Evolutionary conservation across 2,888 invertebrate genomes (phyloP), one percentile per base, ranked within the genome.

Genomic region (Apotomis turbidana): DNA sequence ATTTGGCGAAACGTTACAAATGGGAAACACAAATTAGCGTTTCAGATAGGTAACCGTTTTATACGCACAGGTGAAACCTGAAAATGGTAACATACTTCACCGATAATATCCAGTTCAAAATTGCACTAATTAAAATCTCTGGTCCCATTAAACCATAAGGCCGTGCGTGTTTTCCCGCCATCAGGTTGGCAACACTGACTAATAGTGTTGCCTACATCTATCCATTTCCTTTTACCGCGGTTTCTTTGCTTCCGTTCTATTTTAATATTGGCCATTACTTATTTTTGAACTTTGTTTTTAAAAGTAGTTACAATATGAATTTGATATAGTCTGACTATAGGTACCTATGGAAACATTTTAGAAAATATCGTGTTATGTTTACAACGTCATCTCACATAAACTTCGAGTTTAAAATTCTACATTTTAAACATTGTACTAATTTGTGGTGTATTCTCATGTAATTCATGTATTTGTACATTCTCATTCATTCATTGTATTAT

Each of bases 131-230:
- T 63, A 44, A 63, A 68, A 68, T 63, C 57, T 63, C 66, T 38
- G 54, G 36, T 57, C 10, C 38, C 15, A 59, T 44, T 58, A 49
- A n/a, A 59, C 59, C 73, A 69, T 71, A 51, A 57, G 67, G 49
- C 52, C 59, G 55, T 74, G 74, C 74, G 71, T 75, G 74, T 58
- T 51, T 57, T 52, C 41, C 10, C 5, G 27, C 71, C 74, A 75
- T 75, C 60, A 71, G 49, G 61, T 66, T 73, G 27, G 55, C 73
- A 73, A 75, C 74, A 75, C 71, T 75, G 74, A 75, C 71, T 66
- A 75, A 75, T 75, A 74, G 73, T 71, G 73, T 74, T 69, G 60
- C 61, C 73, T 70, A 68, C 70, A 73, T 73, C 59, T 60, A 70
- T 68, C 55, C 71, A 63, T 71, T 74, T 71, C 71, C 71, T 61